Evolutionary conservation across 2,888 invertebrate species (phyloP), one percentile per base, ranked within the genome.

Genomic region (Eretmocerus hayati): DNA sequence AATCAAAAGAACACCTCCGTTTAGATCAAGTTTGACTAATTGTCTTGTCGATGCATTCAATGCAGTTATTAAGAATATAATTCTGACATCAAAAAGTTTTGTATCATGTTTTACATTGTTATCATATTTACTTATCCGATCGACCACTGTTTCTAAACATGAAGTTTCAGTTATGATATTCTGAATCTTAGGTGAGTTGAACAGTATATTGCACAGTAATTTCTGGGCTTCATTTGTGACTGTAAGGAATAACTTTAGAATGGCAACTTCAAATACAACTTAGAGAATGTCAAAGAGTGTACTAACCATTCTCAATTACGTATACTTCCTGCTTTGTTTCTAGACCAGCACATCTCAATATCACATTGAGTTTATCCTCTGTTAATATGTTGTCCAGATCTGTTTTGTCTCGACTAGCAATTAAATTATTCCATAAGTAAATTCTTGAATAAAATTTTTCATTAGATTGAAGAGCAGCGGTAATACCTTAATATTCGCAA

Each of bases 61-160:
- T 4, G 92, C 93, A 19, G 94, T 92, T 45, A 93, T 75, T 43
- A 96, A 78, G 71, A 95, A 95, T 45, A 95, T 71, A 46, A 94
- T 75, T 70, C 90, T 86, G 79, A 91, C 84, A 64, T 94, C 90
- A 74, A 86, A 94, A 58, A 85, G 80, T 76, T 87, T 87, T 16
- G 92, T 77, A 48, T 86, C 83, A 63, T 82, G 77, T 31, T 83
- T 80, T 45, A 81, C 74, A 30, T 77, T 75, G 35, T 61, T 59
- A 63, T 75, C 80, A 62, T 84, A 85, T 9, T 78, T 79, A 60
- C 81, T 78, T 44, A 91, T 74, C 42, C 90, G 79, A 56, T 84
- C 80, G 2, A 87, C 74, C 36, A 93, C 78, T 23, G 84, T 84
- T 50, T 54, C 21, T 37, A 71, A 50, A 42, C 64, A 68, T 16